A percentile compares a stretch with the other conserved stretches of the same genome.
Evolutionary conservation across 2,888 invertebrate species (phyloP).

Genomic region (Rotaria socialis): DNA sequence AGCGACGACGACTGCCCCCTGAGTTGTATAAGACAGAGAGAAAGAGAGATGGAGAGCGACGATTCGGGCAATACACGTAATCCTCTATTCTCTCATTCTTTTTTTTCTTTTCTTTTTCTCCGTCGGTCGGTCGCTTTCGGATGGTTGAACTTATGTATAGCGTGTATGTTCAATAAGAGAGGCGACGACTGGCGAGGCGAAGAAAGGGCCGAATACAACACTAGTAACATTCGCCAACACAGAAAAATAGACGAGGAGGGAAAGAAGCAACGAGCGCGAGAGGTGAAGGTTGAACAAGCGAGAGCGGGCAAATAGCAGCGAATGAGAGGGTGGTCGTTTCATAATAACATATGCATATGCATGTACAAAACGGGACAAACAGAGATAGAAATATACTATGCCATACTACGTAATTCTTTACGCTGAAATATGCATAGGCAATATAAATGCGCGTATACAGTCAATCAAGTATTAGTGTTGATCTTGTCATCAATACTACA

Average conservation of each 20-base stretch:
- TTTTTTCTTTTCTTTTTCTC: constrained; percentile 12
- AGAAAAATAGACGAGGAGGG: constrained; percentile 25
- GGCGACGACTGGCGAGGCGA: constrained; percentile 29
- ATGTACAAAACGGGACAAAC: not conserved
- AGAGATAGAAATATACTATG: not conserved
- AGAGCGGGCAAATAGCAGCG: constrained; percentile 22
- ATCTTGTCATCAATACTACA: not conserved
- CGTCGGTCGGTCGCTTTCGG: constrained; percentile 29
- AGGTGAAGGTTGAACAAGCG: constrained; percentile 21
- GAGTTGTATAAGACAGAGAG: constrained; percentile 12
- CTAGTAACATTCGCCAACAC: constrained; percentile 29
- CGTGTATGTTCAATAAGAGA: constrained; percentile 8
- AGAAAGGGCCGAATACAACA: constrained; percentile 26
- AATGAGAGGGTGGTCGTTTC: constrained; percentile 29
- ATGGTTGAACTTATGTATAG: constrained; percentile 29
- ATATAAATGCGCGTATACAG: not conserved
- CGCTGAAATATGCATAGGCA: not conserved
- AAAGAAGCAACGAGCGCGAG: constrained; percentile 25
- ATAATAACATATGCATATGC: constrained; percentile 7
- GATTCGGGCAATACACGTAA: constrained; percentile 11
- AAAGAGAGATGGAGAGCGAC: constrained; percentile 12
- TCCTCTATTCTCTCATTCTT: not conserved
- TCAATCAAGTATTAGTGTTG: not conserved
- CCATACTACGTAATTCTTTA: constrained; percentile 1
- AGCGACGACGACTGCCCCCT: constrained; percentile 32